Conservation (phyloP, 2,113 vertebrate species). For the Garra rufa region DNA sequence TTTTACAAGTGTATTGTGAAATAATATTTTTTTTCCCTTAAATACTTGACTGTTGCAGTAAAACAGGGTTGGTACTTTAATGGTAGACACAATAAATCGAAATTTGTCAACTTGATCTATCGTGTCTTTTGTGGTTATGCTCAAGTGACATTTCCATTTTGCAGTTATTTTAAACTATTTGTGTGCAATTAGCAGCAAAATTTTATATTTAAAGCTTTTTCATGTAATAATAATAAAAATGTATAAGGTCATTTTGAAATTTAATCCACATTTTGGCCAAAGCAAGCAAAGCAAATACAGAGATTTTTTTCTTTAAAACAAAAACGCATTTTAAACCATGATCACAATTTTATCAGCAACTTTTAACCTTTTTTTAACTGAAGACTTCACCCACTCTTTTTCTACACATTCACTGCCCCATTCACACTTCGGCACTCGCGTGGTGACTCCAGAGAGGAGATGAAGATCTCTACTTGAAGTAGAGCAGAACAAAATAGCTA, state of each 20-base stretch:
- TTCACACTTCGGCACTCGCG: constrained; percentile 30
- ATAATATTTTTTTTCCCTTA: no score
- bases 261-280: not conserved
- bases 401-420: not conserved
- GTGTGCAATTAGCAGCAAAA: no score
- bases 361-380: not conserved
- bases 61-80: no score
- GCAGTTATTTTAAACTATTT: no score
- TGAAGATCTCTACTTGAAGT: constrained; percentile 33
- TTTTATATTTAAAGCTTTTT: no score
- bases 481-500: constrained; percentile 41
- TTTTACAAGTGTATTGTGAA: not conserved
- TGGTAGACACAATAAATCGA: no score
- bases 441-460: constrained; percentile 11
- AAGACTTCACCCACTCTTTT: not conserved
- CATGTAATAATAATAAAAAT: no score
- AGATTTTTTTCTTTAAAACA: no score
- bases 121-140: not conserved
- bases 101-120: no score
- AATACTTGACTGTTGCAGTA: no score
- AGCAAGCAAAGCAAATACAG: no score
- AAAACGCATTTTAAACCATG: no score
- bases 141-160: not conserved
- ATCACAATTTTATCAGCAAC: not conserved
- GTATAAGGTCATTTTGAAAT: not conserved